Base-by-base conservation (phyloP, 53 echinoderm and acorn worm genomes). In the Hippasteria phrygiana region DNA sequence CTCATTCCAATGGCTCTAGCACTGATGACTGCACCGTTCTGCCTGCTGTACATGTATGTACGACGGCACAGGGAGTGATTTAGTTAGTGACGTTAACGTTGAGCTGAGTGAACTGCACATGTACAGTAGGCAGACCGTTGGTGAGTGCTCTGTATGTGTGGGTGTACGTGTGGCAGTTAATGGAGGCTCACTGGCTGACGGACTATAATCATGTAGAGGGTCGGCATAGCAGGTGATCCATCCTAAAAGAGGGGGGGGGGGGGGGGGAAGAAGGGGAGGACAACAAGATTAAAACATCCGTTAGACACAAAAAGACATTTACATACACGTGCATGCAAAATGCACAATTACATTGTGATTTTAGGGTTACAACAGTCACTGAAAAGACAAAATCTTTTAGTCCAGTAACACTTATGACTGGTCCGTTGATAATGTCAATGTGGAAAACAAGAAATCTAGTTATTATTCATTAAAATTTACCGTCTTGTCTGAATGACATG, bases 121-220 rank as follows among this genome's bases (percentile, higher is more conserved):
- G 41, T 22, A 43, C 41, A 42, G 82, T 37, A 20, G 65, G 82
- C 33, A 24, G 29, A 45, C 41, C 8, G 16, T 63, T 1, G 65
- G 31, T 43, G 37, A 40, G 48, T 50, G 50, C 36, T 32, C 75
- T 75, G 42, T 16, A 20, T 22, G 62, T 65, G 42, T 64, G 66
- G 43, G 1, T n/a, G n/a, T n/a, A n/a, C n/a, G n/a, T n/a, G 31
- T 14, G 46, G 67, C 31, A 82, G n/a, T n/a, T n/a, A n/a, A 66
- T 66, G 65, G 82, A 82, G 65, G 82, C 82, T 18, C 31, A 28
- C 43, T 82, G 31, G 43, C 66, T 26, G 28, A 29, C 34, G n/a
- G 28, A 67, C 64, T 24, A 39, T 63, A 39, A 62, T 42, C 80
- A 28, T 29, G 65, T 48, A 71, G n/a, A 47, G 27, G 70, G 47